These are phyloP conservation scores for Drosophila melanogaster DNA, from an alignment of 1,140 invertebrate species.

Conservation along the genomic window DNA sequence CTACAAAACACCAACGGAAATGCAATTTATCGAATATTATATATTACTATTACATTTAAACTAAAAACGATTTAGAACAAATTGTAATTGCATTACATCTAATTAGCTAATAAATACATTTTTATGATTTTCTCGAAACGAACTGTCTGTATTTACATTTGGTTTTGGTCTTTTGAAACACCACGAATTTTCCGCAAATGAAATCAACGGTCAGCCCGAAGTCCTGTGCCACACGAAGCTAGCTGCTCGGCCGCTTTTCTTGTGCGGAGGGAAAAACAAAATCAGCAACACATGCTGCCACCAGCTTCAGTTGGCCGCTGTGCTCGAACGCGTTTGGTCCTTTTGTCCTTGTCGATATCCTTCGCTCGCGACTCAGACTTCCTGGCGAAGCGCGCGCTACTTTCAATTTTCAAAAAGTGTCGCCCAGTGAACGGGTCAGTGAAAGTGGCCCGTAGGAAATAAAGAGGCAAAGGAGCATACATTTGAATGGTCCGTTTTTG, in stretches of 20 bases:
- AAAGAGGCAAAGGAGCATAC: slow-evolving; percentile 25
- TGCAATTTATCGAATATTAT: slow-evolving; percentile 61
- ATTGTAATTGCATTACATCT: slow-evolving; percentile 68
- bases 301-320: slow-evolving; percentile 75
- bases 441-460: slow-evolving; percentile 8
- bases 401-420: slow-evolving; percentile 49
- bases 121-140: slow-evolving; percentile 53
- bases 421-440: slow-evolving; percentile 40
- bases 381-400: slow-evolving; percentile 25
- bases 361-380: neutral
- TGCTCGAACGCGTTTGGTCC: slow-evolving; percentile 58
- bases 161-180: neutral
- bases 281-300: slow-evolving; percentile 75
- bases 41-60: slow-evolving; percentile 49
- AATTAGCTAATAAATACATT: slow-evolving; percentile 73
- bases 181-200: neutral
- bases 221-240: slow-evolving; percentile 40
- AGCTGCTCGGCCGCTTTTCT: slow-evolving; percentile 37
- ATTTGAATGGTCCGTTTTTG: slow-evolving; percentile 65
- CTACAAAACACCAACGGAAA: slow-evolving; percentile 46
- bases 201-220: slow-evolving; percentile 47
- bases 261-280: slow-evolving; percentile 62
- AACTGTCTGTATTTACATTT: neutral
- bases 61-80: slow-evolving; percentile 62
- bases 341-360: slow-evolving; percentile 17